Conservation (phyloP, 2,888 invertebrate species). For the Drosophila mimica region DNA sequence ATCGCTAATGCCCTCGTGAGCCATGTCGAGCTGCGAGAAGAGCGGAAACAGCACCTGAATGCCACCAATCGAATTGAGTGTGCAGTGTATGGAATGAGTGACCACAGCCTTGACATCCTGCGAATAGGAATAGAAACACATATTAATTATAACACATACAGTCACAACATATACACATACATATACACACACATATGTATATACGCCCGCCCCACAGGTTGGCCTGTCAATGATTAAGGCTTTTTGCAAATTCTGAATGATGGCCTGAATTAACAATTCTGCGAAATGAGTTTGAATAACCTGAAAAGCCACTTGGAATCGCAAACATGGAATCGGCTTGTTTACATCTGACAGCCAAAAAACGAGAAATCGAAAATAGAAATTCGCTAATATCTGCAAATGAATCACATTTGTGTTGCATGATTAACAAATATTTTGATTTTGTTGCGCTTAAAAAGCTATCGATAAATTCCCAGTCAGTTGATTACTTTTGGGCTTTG, state of each 20-base stretch:
- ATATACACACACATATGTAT: too few species aligned
- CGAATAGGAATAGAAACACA: slow-evolving; percentile 7
- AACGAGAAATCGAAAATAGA: background rate
- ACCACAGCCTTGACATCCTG: slow-evolving; percentile 99
- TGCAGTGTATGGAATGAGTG: slow-evolving; percentile 99
- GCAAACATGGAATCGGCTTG: background rate
- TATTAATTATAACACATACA: background rate
- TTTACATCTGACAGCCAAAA: background rate
- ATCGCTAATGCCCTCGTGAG: slow-evolving; percentile 93
- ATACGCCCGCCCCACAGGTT: background rate
- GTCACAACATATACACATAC: background rate
- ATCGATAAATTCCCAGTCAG: background rate
- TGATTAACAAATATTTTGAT: background rate
- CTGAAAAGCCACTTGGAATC: slow-evolving; percentile 3
- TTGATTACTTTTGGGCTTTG: background rate
- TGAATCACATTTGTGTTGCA: background rate
- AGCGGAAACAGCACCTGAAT: slow-evolving; percentile 99
- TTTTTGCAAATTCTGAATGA: background rate
- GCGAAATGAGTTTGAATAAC: background rate
- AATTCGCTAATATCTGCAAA: background rate
- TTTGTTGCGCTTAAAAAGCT: background rate
- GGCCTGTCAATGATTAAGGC: background rate
- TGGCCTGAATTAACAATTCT: background rate
- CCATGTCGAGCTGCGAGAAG: slow-evolving; percentile 98
- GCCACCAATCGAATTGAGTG: slow-evolving; percentile 99